Conservation (phyloP, 64 coral and sea anemone species). For the Astreopora myriophthalma region DNA sequence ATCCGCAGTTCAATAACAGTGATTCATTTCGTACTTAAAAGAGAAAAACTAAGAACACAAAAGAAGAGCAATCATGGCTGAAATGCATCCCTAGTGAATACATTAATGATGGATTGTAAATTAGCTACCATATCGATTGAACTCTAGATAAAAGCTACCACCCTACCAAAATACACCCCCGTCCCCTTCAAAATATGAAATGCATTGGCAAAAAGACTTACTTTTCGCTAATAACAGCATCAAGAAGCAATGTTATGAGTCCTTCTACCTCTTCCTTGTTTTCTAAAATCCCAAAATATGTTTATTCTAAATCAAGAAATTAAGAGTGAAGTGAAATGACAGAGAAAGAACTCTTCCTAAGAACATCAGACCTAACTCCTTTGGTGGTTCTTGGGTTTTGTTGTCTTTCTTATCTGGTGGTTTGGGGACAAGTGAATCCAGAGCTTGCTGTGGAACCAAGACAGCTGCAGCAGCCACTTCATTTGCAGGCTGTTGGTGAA, state of each 20-base stretch:
- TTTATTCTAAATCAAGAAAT: not conserved
- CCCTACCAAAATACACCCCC: no score
- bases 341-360: not conserved
- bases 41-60: no score
- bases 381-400: slow-evolving; percentile 40
- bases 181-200: no score
- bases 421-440: slow-evolving; percentile 46
- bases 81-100: no score
- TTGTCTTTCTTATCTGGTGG: slow-evolving; percentile 49
- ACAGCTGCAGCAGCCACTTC: slow-evolving; percentile 65
- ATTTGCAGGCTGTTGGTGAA: slow-evolving; percentile 17
- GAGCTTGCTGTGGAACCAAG: slow-evolving; percentile 62
- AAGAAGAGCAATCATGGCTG: no score
- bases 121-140: no score
- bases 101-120: no score
- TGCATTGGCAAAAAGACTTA: not conserved
- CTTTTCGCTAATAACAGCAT: slow-evolving; percentile 67
- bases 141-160: no score
- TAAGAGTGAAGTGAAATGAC: not conserved
- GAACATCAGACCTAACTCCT: slow-evolving; percentile 1
- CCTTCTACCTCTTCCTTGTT: slow-evolving; percentile 46
- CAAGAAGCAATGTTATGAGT: slow-evolving; percentile 29
- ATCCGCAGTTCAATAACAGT: no score
- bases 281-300: not conserved
- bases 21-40: no score